A percentile compares a stretch with the other conserved stretches of the same genome.
Conservation (phyloP, 2,888 invertebrate genomes). For the Drymonia ruficornis region DNA sequence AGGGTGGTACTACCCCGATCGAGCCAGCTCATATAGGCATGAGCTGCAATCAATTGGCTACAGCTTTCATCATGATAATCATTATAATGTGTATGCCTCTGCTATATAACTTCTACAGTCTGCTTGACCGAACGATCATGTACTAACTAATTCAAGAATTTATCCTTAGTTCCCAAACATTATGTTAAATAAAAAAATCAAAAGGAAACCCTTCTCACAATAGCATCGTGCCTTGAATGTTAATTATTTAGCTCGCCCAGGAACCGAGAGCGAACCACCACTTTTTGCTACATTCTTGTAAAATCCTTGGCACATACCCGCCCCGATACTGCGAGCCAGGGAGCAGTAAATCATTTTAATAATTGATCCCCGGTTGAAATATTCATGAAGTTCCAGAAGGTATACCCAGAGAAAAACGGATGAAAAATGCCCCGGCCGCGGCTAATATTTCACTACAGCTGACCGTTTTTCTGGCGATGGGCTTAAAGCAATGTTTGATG, state of each 20-base stretch:
- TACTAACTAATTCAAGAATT: conserved; percentile 1
- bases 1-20: no score
- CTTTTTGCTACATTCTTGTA: conserved; percentile 42
- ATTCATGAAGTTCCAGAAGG: conserved; percentile 80
- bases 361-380: conserved; percentile 79
- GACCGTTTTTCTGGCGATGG: conserved; percentile 54
- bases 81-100: no score
- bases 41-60: no score
- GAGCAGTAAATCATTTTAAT: conserved; percentile 83
- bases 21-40: no score
- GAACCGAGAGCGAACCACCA: conserved; percentile 40
- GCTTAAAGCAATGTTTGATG: conserved; percentile 41
- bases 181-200: conserved; percentile 24
- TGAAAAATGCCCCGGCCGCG: conserved; percentile 70
- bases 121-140: not conserved
- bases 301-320: conserved; percentile 54
- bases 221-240: conserved; percentile 37
- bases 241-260: conserved; percentile 36
- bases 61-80: no score
- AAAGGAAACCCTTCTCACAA: conserved; percentile 28
- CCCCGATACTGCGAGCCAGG: conserved; percentile 53
- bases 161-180: not conserved
- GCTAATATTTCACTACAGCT: conserved; percentile 63
- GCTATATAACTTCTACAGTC: no score
- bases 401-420: conserved; percentile 68